Evolutionary conservation across 1,140 invertebrate genomes (phyloP).

Genomic region (Bombus turneri): DNA sequence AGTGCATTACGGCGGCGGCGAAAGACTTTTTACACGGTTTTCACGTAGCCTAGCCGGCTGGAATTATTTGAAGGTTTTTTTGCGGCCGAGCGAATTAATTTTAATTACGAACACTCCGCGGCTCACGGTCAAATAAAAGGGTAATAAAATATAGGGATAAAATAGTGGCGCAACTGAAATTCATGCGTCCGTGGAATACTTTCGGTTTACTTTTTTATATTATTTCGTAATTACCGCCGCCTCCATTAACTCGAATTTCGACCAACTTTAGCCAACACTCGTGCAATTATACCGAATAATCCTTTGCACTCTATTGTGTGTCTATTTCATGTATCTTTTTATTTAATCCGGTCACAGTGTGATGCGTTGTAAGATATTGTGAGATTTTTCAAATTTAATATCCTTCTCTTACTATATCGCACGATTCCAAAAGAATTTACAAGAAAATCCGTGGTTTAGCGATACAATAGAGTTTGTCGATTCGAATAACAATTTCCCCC

Average conservation of each 20-base stretch:
- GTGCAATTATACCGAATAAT: background rate
- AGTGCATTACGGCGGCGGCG: background rate
- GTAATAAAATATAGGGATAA: background rate
- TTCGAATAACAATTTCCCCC: background rate
- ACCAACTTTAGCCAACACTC: too few relatives aligned
- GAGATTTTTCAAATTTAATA: too few relatives aligned
- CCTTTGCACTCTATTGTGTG: background rate
- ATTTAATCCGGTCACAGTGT: background rate
- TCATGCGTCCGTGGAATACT: background rate
- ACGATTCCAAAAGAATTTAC: too few relatives aligned
- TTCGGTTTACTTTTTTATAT: constrained; percentile 21
- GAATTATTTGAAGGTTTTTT: constrained; percentile 19
- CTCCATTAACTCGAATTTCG: background rate
- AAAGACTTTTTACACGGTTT: background rate
- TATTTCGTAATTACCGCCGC: background rate
- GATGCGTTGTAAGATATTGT: background rate
- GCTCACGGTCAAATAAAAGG: constrained; percentile 3
- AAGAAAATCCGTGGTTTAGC: too few relatives aligned
- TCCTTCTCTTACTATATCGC: too few relatives aligned
- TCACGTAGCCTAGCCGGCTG: background rate
- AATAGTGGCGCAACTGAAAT: constrained; percentile 7
- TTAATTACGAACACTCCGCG: constrained; percentile 28
- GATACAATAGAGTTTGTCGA: background rate
- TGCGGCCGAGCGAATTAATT: constrained; percentile 33
- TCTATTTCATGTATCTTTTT: background rate